Evolutionary conservation across 2,797 vertebrate genomes (phyloP), one percentile per base, ranked within the genome.

Genomic region (Labeo calbasu): DNA sequence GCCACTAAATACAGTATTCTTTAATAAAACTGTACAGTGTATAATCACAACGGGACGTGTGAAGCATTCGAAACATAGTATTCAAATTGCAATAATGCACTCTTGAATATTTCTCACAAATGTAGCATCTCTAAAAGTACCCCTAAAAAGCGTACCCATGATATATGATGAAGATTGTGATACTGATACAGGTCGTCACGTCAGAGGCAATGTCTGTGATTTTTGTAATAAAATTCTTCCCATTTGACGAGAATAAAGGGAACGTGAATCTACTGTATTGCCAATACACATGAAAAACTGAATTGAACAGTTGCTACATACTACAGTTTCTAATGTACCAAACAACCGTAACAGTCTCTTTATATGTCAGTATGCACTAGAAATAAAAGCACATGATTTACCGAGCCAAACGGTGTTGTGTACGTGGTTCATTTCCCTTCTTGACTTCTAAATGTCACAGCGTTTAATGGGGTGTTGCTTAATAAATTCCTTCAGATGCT

Each of bases 341-440:
- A 48, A 80, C 78, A 63, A 61, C 32, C 75, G 69, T 79, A 79
- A 72, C 43, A 48, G 88, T 82, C 88, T 87, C 90, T 93, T 92
- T 92, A 90, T 93, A 88, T 92, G 89, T 93, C 81, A 92, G 94
- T 93, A 94, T 93, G 92, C 93, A 95, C 93, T 94, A 93, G 92
- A 95, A 96, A 95, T 95, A 95, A 96, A 96, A 96, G 95, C 95
- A 95, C 95, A 95, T 93, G 90, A 89, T 94, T 95, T 94, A 93
- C 89, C 84, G 86, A 92, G 79, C 46, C 65, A 80, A 80, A 70
- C 6, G 15, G 12, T n/a, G 40, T 51, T 68, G 13, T 73, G 53
- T 19, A 19, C 12, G 46, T 36, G 50, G 3, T 84, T 78, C 19
- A 63, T 86, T 28, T 40, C 5, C 28, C 5, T 15, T 61, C 19